A percentile compares a stretch with the other conserved stretches of the same genome.
Evolutionary conservation across 2,113 vertebrate genomes (phyloP).

Genomic region (Mormyrus lacerda): DNA sequence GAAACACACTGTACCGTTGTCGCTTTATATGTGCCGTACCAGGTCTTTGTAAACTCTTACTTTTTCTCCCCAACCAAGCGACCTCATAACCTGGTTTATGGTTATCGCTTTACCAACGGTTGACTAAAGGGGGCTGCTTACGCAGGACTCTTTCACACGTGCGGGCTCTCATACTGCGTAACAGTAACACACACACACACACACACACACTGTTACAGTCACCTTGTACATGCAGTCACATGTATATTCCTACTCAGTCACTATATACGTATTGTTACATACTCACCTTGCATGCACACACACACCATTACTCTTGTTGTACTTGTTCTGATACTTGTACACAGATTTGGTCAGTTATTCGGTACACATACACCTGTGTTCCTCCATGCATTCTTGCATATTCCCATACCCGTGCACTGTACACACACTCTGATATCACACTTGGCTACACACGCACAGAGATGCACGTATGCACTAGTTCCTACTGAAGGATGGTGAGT

Average conservation of each 20-base stretch:
- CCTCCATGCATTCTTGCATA: slow-evolving; percentile 62
- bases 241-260: slow-evolving; percentile 34
- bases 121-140: slow-evolving; percentile 82
- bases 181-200: slow-evolving; percentile 64
- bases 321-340: slow-evolving; percentile 42
- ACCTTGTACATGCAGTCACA: slow-evolving; percentile 63
- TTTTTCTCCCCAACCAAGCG: slow-evolving; percentile 76
- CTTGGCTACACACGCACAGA: slow-evolving; percentile 68
- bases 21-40: slow-evolving; percentile 85
- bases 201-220: slow-evolving; percentile 60
- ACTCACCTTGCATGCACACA: neutral
- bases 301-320: neutral
- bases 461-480: slow-evolving; percentile 69
- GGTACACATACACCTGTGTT: slow-evolving; percentile 46
- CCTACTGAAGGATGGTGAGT: slow-evolving; percentile 69
- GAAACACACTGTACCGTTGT: slow-evolving; percentile 79
- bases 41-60: slow-evolving; percentile 73
- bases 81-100: slow-evolving; percentile 81
- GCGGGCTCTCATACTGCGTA: slow-evolving; percentile 61
- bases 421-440: slow-evolving; percentile 57
- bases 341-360: slow-evolving; percentile 61
- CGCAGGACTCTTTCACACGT: slow-evolving; percentile 68
- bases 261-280: neutral
- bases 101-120: slow-evolving; percentile 88
- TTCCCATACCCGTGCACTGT: slow-evolving; percentile 58